A percentile compares a stretch with the other conserved stretches of the same genome.
Evolutionary conservation across 1,140 invertebrate genomes (phyloP).

Genomic region (Drosophila mojavensis): DNA sequence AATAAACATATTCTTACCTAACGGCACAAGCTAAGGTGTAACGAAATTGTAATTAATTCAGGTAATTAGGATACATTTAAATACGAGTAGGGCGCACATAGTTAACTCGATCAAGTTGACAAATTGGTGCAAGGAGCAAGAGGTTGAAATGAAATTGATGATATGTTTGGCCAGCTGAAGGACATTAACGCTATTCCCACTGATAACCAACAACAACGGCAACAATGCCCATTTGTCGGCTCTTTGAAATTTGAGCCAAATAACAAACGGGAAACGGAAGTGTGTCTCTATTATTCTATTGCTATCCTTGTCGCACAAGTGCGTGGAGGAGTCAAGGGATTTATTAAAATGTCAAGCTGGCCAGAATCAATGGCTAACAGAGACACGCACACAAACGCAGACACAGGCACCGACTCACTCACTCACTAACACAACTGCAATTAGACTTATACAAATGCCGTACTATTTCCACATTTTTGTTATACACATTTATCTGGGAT

Average conservation of each 20-base stretch:
- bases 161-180: constrained; percentile 72
- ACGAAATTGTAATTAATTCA: constrained; percentile 25
- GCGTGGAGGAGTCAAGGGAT: constrained; percentile 43
- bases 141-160: constrained; percentile 71
- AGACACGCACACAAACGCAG: constrained; percentile 9
- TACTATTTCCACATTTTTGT: constrained; percentile 72
- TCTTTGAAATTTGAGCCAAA: constrained; percentile 36
- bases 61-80: constrained; percentile 66
- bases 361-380: constrained; percentile 52
- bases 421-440: constrained; percentile 40
- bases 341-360: constrained; percentile 68
- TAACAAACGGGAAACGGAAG: constrained; percentile 40
- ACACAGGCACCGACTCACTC: constrained; percentile 1
- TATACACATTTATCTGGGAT: constrained; percentile 62
- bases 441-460: constrained; percentile 65
- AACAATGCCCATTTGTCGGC: not conserved
- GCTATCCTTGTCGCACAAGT: constrained; percentile 10
- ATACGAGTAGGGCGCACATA: constrained; percentile 4
- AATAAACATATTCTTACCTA: not conserved
- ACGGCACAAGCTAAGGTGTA: not conserved
- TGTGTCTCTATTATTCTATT: constrained; percentile 53
- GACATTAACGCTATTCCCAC: constrained; percentile 53
- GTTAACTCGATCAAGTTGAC: constrained; percentile 21
- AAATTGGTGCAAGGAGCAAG: constrained; percentile 4
- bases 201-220: no score